A percentile compares a stretch with the other conserved stretches of the same genome.
Conservation (phyloP, 2,797 vertebrate genomes). For the Eupleurogrammus muticus region DNA sequence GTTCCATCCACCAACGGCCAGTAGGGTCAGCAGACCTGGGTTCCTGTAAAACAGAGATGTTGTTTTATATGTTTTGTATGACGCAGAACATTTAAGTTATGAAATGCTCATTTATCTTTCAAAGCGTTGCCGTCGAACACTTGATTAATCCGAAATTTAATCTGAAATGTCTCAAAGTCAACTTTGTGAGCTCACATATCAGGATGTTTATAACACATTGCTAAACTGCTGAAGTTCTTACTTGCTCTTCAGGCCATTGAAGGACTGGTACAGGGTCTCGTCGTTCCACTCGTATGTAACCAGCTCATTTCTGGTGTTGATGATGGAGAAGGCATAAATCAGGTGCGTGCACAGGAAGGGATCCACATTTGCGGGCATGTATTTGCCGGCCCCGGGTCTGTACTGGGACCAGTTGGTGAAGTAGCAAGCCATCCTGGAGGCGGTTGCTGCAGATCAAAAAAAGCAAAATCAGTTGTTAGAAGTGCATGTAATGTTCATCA, state of each 20-base stretch:
- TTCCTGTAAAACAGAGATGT: constrained; percentile 70
- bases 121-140: too few relatives aligned
- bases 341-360: constrained; percentile 84
- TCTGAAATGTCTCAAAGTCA: too few relatives aligned
- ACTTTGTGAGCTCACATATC: too few relatives aligned
- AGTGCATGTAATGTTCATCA: not conserved
- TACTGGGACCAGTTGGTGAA: constrained; percentile 88
- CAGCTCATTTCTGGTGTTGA: constrained; percentile 75
- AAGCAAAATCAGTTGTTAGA: constrained; percentile 5
- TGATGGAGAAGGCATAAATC: constrained; percentile 84
- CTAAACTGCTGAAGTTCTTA: constrained; percentile 29
- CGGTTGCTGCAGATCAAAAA: constrained; percentile 70
- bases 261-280: constrained; percentile 73
- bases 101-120: not conserved
- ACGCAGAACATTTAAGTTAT: not conserved
- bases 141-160: too few relatives aligned
- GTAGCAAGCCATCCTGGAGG: constrained; percentile 79
- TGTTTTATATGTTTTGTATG: not conserved
- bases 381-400: constrained; percentile 74
- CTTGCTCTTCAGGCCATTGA: constrained; percentile 80
- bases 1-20: constrained; percentile 74
- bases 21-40: constrained; percentile 73
- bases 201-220: too few relatives aligned
- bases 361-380: constrained; percentile 79
- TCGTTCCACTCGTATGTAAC: constrained; percentile 77